Conservation (phyloP, 1,140 invertebrate species). For the Pygmarrhopalites habei region DNA sequence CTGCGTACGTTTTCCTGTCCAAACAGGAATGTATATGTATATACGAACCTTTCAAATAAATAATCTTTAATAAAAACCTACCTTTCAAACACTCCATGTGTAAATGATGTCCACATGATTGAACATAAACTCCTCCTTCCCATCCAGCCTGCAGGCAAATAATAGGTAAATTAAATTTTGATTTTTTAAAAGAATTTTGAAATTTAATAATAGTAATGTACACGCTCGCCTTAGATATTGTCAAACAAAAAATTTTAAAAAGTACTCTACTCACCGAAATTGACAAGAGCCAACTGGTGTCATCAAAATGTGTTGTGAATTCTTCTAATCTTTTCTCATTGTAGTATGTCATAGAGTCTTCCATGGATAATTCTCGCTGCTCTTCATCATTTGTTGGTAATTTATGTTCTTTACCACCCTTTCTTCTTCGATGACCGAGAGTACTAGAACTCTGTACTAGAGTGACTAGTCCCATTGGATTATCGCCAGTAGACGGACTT, state of each 20-base stretch:
- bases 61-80: too few relatives aligned
- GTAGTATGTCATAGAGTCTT: slow-evolving; percentile 53
- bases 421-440: slow-evolving; percentile 62
- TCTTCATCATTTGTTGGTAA: slow-evolving; percentile 63
- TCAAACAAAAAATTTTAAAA: too few relatives aligned
- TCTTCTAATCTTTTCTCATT: slow-evolving; percentile 62
- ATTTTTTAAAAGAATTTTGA: too few relatives aligned
- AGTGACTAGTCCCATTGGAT: slow-evolving; percentile 84
- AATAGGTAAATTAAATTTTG: too few relatives aligned
- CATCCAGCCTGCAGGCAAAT: too few relatives aligned
- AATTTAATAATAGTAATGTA: too few relatives aligned
- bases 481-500: slow-evolving; percentile 69
- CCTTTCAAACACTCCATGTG: slow-evolving; percentile 81
- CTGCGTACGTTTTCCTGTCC: too few relatives aligned
- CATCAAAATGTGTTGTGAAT: slow-evolving; percentile 64
- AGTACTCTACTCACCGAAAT: too few relatives aligned
- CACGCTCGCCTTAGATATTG: too few relatives aligned
- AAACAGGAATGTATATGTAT: too few relatives aligned
- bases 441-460: slow-evolving; percentile 78
- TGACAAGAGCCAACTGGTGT: slow-evolving; percentile 69
- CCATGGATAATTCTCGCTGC: slow-evolving; percentile 44
- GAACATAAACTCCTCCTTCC: slow-evolving; percentile 74
- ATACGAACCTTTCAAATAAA: too few relatives aligned
- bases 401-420: slow-evolving; percentile 48
- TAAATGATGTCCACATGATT: slow-evolving; percentile 91